Evolutionary conservation across 2,113 vertebrate species (phyloP), one percentile per base, ranked within the genome.

Genomic region (Chaetops frenatus): DNA sequence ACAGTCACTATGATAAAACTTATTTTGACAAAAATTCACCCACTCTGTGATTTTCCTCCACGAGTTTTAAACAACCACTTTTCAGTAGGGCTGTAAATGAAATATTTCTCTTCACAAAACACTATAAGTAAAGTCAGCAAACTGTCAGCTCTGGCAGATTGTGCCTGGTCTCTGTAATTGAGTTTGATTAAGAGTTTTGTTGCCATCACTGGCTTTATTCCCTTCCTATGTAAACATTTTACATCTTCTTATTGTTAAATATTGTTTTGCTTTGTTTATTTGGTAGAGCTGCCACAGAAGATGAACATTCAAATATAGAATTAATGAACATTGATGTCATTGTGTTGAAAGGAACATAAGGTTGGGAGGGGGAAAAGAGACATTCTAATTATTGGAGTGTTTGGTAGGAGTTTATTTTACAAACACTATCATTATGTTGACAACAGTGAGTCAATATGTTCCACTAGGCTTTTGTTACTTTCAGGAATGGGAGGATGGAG

Each of bases 391-490:
- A 88, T 86, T 93, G 81, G 50, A 95, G 33, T 45, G 66, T 56
- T 86, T 86, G 61, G 57, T 94, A 76, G 95, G 94, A 94, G 64
- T 96, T 94, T 95, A 92, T 96, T 97, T 95, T 81, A 90, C 69
- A 47, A 54, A 94, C 65, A 83, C 85, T 94, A 67, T 97, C 91
- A 97, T 97, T 97, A 94, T 95, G 78, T 80, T 96, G 94, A 97
- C 95, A 96, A 53, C 72, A 79, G 53, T 31, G 60, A 78, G 64
- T 61, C 73, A 96, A 67, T 85, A 86, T 92, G 86, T 93, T 92
- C 17, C 53, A 84, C 81, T 29, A 67, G 70, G 54, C 84, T 95
- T 95, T 96, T 97, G 80, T 95, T 94, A n/a, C 77, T 96, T 95
- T 71, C 50, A 88, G 31, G 28, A 93, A 90, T 72, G 66, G 70